Base-by-base conservation (phyloP, 2,113 vertebrate species). In the Oreochromis tanganicae region DNA sequence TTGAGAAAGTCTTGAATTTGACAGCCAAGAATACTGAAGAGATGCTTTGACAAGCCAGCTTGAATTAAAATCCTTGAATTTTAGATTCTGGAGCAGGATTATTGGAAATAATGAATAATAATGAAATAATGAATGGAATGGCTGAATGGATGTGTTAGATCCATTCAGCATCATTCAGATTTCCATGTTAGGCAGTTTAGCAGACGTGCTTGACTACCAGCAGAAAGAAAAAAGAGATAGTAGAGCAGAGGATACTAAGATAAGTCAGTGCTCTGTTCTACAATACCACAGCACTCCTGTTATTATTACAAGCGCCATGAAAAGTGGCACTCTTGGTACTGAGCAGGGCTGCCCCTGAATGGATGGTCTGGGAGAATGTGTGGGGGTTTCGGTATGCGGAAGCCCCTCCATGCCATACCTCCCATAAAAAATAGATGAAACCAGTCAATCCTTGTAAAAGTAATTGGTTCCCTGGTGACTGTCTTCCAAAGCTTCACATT, bases 391-490 rank as follows among this genome's bases (percentile, higher is more conserved):
- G 80, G 84, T 36, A 82, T 41, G 27, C 48, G n/a, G 75, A 66
- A 59, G 59, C 83, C 83, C 82, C 75, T 75, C 50, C 48, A 57
- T 81, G 81, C 89, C 73, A 34, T 52, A 92, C 87, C 91, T 88
- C 85, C 80, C 82, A 92, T 94, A 87, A 95, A 95, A 96, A 91
- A 92, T 94, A 83, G 87, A 96, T 95, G 91, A 94, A 94, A 93
- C 80, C 87, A 88, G 63, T 46, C 78, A 81, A 93, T 93, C 87
- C 92, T 71, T 88, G 85, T 78, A 85, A 91, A 93, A 86, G 93
- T 96, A 95, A 96, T 96, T 96, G 92, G 92, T 82, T 96, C 94
- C 94, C 94, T 87, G 50, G 91, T 93, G 96, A 84, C 83, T 66
- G 85, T 87, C 81, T 87, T 46, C 56, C 84, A 46, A 73, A 8